phyloP scores from a whole-genome alignment of 92 coral and sea anemone species.

The Meandrina meandrites region DNA sequence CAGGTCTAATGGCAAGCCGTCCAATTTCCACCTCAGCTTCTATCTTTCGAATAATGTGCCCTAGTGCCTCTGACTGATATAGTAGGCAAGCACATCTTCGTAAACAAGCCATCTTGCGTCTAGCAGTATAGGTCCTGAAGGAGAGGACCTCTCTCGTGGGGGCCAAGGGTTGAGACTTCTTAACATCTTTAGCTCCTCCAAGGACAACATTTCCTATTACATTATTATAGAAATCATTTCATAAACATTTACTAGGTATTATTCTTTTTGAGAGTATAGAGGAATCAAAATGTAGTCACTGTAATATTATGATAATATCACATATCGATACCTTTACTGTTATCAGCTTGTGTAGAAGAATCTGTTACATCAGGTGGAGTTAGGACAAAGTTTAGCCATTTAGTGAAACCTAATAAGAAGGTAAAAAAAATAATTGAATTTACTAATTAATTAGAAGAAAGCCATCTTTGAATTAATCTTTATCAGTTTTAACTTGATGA shows the following conservation, averaged over 20 bases:
- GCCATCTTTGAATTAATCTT: neutral
- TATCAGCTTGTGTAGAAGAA: conserved; percentile 9
- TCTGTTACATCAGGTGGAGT: conserved; percentile 91
- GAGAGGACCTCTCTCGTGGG: conserved; percentile 94
- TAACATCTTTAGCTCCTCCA: conserved; percentile 52
- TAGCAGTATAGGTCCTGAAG: conserved; percentile 87
- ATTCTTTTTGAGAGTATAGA: neutral
- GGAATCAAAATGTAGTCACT: no score
- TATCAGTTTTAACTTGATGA: neutral
- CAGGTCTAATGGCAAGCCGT: conserved; percentile 83
- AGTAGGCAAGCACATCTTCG: conserved; percentile 89
- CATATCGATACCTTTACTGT: conserved; percentile 30
- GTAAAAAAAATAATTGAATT: no score
- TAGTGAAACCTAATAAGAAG: conserved; percentile 68
- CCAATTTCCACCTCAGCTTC: conserved; percentile 95
- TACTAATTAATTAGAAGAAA: no score
- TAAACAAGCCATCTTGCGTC: conserved; percentile 93
- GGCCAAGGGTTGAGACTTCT: conserved; percentile 87
- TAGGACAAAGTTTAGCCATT: conserved; percentile 91
- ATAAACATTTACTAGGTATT: neutral
- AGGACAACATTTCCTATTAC: conserved; percentile 28
- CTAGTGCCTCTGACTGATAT: conserved; percentile 91
- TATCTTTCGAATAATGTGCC: conserved; percentile 68
- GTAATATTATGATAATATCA: no score
- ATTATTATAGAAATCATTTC: neutral